Evolutionary conservation across 2,113 vertebrate species (phyloP).

Genomic region (Nycticryphes semicollaris): DNA sequence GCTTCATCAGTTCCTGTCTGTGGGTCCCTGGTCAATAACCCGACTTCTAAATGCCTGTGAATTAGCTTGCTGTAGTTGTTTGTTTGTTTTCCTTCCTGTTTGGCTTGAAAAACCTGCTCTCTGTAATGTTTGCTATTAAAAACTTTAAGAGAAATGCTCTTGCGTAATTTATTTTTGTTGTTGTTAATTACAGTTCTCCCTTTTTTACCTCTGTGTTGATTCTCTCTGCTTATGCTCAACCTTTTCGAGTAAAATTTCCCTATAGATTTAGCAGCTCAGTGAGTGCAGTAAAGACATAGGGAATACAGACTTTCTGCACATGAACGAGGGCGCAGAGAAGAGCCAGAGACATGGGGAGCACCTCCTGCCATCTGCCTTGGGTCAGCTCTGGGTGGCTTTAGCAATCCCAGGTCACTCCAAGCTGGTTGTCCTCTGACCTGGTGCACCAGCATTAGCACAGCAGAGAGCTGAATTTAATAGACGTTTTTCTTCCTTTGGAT

Average conservation of each 20-base stretch:
- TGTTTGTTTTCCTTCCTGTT: conserved; percentile 55
- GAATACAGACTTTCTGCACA: neutral
- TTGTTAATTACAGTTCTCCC: neutral
- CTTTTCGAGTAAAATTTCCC: neutral
- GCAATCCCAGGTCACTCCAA: neutral
- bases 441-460: neutral
- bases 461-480: neutral
- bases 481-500: neutral
- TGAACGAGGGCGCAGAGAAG: neutral
- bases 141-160: neutral
- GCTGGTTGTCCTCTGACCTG: neutral
- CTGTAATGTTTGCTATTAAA: conserved; percentile 3
- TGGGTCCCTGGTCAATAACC: conserved; percentile 15
- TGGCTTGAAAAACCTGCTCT: conserved; percentile 40
- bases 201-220: neutral
- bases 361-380: neutral
- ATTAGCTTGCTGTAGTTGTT: conserved; percentile 14
- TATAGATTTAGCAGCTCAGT: neutral
- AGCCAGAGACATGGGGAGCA: neutral
- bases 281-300: neutral
- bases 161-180: neutral
- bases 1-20: conserved; percentile 52
- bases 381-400: neutral
- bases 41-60: conserved; percentile 10
- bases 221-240: neutral